These are phyloP conservation scores for Labroides dimidiatus DNA, from an alignment of 2,797 vertebrate species.

Conservation along the genomic window DNA sequence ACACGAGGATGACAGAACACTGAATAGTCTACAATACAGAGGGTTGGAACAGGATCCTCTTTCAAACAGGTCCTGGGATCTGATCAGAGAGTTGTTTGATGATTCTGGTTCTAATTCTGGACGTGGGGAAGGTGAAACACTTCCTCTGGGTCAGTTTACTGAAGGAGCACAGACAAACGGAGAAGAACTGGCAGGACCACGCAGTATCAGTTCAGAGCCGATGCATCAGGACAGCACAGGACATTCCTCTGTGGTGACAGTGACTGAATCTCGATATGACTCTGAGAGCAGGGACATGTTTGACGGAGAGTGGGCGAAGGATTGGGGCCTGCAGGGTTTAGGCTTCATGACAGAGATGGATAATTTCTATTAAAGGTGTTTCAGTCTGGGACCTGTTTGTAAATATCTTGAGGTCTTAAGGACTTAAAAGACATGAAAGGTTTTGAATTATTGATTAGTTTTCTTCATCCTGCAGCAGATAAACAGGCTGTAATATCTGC, in stretches of 20 bases:
- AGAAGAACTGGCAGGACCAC: neutral
- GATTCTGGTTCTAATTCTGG: conserved; percentile 29
- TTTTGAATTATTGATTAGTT: too few species aligned
- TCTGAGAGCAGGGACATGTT: neutral
- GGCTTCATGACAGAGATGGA: conserved; percentile 4
- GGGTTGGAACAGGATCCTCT: conserved; percentile 3
- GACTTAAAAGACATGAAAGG: too few species aligned
- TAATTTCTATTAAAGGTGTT: neutral
- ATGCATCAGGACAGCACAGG: neutral
- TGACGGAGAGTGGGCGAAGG: neutral
- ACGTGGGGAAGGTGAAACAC: conserved; percentile 8
- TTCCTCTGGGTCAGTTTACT: conserved; percentile 27
- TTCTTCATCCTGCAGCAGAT: too few species aligned
- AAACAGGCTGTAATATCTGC: too few species aligned
- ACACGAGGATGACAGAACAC: neutral
- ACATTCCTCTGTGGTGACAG: conserved; percentile 16
- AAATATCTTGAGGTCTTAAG: too few species aligned
- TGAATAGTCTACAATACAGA: conserved; percentile 30
- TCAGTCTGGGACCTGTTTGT: neutral
- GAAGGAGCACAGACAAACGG: neutral
- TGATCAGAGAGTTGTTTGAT: neutral
- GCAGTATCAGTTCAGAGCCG: neutral
- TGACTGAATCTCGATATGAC: neutral
- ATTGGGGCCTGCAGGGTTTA: conserved; percentile 11
- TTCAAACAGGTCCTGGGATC: neutral